These are phyloP conservation scores for Leucoraja erinaceus DNA, from an alignment of 2,113 vertebrate genomes.

Conservation along the genomic window DNA sequence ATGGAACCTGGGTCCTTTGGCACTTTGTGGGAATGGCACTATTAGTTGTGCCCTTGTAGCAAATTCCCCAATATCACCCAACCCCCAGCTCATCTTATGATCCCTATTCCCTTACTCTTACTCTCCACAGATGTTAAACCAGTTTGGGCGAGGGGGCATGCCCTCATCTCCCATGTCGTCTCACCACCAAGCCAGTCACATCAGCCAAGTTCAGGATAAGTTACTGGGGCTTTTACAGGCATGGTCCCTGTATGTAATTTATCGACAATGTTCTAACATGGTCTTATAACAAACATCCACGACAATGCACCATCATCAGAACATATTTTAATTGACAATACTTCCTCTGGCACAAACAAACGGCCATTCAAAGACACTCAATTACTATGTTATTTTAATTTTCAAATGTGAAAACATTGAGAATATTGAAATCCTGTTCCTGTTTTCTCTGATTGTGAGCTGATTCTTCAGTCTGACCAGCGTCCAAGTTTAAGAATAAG, in stretches of 20 bases:
- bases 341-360: not conserved
- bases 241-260: not conserved
- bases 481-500: not conserved
- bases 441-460: not conserved
- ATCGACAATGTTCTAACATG: not conserved
- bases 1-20: too few relatives aligned
- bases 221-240: not conserved
- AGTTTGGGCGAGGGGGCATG: not conserved
- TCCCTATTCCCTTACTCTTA: too few relatives aligned
- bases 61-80: not conserved
- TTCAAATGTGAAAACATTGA: not conserved
- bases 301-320: conserved; percentile 14
- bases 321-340: conserved; percentile 11
- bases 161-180: not conserved
- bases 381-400: not conserved
- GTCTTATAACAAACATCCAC: not conserved
- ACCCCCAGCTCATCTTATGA: not conserved
- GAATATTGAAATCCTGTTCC: not conserved
- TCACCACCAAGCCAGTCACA: not conserved
- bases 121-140: not conserved
- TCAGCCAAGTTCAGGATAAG: not conserved
- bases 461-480: not conserved
- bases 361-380: not conserved
- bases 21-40: too few relatives aligned
- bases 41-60: too few relatives aligned